Evolutionary conservation across 30 jellyfish, hydroid and myxozoan genomes (phyloP), one percentile per base, ranked within the genome.

Genomic region (Pseudorhiza aurosa): DNA sequence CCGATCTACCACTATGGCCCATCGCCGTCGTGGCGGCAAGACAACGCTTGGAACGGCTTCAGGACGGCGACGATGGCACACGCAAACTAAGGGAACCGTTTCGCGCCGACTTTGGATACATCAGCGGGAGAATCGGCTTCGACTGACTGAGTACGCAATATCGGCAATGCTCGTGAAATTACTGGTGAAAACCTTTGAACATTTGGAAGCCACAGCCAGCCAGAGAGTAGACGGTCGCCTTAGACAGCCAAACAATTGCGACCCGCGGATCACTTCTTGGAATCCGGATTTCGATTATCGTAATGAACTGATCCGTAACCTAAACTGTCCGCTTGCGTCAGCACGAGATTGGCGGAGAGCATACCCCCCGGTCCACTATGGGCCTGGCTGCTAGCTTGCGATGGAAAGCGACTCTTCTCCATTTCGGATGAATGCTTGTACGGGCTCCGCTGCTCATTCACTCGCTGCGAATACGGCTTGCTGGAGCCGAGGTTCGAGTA

Each of bases 401-500:
- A 56, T 33, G 75, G 91, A 47, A 64, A 80, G 5, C 91, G 71
- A 31, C 55, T 25, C 53, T 65, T 80, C 46, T 80, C 91, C 56
- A 57, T 40, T 31, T 80, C 91, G 2, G 91, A 57, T 0, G 75
- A 68, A 59, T 77, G 90, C 32, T 80, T 80, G 35, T 80, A 80
- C 1, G 91, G 91, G 77, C 91, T 80, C 17, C 91, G 79, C 62
- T 80, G 91, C 19, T 68, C 91, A 37, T 84, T 65, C 77, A 80
- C 31, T 11, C 91, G 26, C 27, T 65, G 91, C 2, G 81, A 17
- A 37, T 44, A 80, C 8, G 77, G 43, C 40, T 80, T 80, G 29
- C 65, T 80, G 43, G 91, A 49, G 18, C 69, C 51, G 1, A 65
- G 69, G n/a, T 24, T 65, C 18, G 75, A 65, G 27, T 80, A 80